A percentile compares a stretch with the other conserved stretches of the same genome.
Conservation (phyloP, 2,888 invertebrate genomes). For the Eurytoma californica region DNA sequence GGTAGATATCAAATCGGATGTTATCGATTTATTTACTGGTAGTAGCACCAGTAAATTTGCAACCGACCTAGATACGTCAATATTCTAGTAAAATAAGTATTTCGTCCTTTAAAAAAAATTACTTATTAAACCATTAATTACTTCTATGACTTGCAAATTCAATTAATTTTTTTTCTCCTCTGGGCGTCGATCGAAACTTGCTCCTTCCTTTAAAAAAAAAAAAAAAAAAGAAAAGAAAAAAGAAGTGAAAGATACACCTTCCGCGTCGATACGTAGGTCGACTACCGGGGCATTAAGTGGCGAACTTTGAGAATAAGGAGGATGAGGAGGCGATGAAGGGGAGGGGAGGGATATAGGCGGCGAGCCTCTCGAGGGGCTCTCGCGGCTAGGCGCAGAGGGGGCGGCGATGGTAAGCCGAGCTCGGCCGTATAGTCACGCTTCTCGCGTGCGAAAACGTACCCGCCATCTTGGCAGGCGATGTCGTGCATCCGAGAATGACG, state of each 20-base stretch:
- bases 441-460: not conserved
- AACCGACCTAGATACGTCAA: too few relatives aligned
- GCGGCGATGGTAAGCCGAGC: conserved; percentile 13
- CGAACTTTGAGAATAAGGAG: not conserved
- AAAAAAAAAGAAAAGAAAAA: too few relatives aligned
- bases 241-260: not conserved
- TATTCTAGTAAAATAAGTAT: too few relatives aligned
- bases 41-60: too few relatives aligned
- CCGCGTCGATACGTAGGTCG: not conserved
- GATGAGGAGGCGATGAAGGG: not conserved
- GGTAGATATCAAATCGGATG: too few relatives aligned
- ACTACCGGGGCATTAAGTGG: conserved; percentile 6
- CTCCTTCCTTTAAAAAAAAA: too few relatives aligned
- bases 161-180: too few relatives aligned
- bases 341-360: not conserved
- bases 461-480: conserved; percentile 23
- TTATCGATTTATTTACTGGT: too few relatives aligned
- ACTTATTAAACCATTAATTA: too few relatives aligned
- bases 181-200: too few relatives aligned
- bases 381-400: conserved; percentile 41
- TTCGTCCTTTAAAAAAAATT: too few relatives aligned
- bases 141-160: too few relatives aligned
- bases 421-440: conserved; percentile 38
- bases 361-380: not conserved
- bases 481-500: conserved; percentile 37